Conservation (phyloP, 1,140 invertebrate genomes). For the Carposina sasakii region DNA sequence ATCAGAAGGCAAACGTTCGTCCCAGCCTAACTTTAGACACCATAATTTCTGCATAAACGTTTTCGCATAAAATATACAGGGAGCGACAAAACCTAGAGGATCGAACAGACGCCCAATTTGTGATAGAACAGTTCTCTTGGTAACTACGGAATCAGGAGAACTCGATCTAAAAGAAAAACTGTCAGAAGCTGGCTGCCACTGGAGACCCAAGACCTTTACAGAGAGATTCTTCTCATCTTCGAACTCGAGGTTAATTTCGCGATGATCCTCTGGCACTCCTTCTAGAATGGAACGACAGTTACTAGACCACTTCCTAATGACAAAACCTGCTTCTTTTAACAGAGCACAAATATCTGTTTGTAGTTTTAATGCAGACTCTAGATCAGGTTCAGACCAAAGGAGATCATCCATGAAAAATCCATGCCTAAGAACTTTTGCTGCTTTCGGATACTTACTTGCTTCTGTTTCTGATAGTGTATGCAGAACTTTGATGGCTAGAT, state of each 20-base stretch:
- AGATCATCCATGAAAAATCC: slow-evolving; percentile 41
- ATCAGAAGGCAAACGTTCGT: too few species aligned
- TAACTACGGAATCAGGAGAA: background rate
- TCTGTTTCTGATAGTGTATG: slow-evolving; percentile 27
- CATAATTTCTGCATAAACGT: slow-evolving; percentile 17
- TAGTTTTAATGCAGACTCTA: background rate
- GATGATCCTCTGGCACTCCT: background rate
- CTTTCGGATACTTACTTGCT: slow-evolving; percentile 3
- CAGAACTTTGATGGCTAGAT: slow-evolving; percentile 27
- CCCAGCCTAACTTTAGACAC: too few species aligned
- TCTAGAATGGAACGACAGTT: background rate
- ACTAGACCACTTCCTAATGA: slow-evolving; percentile 2
- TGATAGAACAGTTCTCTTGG: slow-evolving; percentile 6
- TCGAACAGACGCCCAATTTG: slow-evolving; percentile 10
- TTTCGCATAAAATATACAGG: slow-evolving; percentile 15
- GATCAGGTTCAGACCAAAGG: slow-evolving; percentile 9
- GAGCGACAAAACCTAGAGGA: slow-evolving; percentile 16
- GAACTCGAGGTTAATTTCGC: slow-evolving; percentile 1
- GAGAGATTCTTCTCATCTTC: background rate
- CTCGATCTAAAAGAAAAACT: background rate
- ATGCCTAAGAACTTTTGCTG: slow-evolving; percentile 9
- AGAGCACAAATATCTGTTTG: background rate
- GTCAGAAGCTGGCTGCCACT: slow-evolving; percentile 2
- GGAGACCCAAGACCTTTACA: slow-evolving; percentile 6
- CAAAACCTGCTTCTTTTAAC: background rate